Conservation (phyloP, 2,113 vertebrate genomes). For the Microtus richardsoni region DNA sequence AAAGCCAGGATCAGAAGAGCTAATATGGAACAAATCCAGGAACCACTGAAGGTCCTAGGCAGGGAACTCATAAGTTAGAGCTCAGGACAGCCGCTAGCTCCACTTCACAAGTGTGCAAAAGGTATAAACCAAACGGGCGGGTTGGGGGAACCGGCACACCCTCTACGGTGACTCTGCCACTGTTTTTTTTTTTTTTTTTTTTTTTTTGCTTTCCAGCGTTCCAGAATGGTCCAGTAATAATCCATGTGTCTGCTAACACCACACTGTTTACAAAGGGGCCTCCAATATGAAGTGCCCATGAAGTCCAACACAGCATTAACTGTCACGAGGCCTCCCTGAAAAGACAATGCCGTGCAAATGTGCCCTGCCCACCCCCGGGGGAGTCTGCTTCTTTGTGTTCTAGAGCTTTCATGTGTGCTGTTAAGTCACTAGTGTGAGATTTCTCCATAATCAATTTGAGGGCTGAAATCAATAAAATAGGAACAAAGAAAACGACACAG, state of each 20-base stretch:
- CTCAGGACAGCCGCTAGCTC: constrained; percentile 14
- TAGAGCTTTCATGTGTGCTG: too few relatives aligned
- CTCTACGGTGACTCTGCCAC: background rate
- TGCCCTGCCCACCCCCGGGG: background rate
- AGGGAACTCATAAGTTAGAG: constrained; percentile 4
- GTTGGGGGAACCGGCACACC: background rate
- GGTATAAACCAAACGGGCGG: background rate
- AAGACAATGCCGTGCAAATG: background rate
- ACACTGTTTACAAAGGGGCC: constrained; percentile 2
- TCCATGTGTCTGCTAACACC: background rate
- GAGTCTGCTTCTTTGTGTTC: background rate
- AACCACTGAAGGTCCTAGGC: constrained; percentile 32
- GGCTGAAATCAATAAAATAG: too few relatives aligned
- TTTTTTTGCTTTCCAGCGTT: background rate
- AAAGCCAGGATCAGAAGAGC: background rate
- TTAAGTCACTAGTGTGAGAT: too few relatives aligned
- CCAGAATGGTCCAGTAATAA: background rate
- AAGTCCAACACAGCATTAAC: constrained; percentile 43
- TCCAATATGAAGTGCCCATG: constrained; percentile 21
- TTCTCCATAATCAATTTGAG: too few relatives aligned
- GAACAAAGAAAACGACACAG: too few relatives aligned
- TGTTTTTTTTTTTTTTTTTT: background rate
- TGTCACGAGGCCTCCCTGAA: background rate
- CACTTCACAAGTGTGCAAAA: background rate
- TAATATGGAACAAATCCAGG: background rate